Evolutionary conservation across 2,888 invertebrate species (phyloP).

Genomic region (Strigamia crassipes): DNA sequence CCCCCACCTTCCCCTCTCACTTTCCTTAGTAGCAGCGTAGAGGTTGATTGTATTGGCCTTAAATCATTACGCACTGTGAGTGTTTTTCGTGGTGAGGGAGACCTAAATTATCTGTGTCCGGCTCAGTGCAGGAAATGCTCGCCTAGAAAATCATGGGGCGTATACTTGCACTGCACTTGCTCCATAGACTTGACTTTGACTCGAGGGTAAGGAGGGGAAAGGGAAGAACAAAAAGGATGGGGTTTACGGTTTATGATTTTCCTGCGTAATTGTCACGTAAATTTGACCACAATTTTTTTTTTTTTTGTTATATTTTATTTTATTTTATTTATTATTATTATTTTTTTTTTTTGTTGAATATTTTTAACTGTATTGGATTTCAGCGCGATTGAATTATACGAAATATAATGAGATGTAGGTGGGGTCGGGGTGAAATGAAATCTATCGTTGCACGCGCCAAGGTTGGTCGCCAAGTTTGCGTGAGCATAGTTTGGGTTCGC

Average conservation of each 20-base stretch:
- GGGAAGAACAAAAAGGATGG: neutral
- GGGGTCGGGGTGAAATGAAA: neutral
- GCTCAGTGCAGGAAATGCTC: conserved; percentile 40
- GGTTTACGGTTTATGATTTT: neutral
- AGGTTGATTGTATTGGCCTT: conserved; percentile 33
- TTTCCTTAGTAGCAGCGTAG: neutral
- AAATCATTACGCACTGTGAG: conserved; percentile 35
- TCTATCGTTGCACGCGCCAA: conserved; percentile 38
- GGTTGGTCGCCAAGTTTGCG: conserved; percentile 41
- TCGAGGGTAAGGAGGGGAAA: conserved; percentile 4
- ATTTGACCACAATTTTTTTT: neutral
- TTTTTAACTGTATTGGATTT: neutral
- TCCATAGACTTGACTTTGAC: conserved; percentile 3
- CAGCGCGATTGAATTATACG: conserved; percentile 8
- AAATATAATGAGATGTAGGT: conserved; percentile 28
- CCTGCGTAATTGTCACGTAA: neutral
- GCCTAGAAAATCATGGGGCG: conserved; percentile 40
- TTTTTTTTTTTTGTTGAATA: neutral
- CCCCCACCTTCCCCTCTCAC: neutral
- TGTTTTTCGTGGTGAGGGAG: conserved; percentile 29
- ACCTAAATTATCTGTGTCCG: conserved; percentile 42
- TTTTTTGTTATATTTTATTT: neutral
- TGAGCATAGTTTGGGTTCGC: neutral
- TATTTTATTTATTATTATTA: neutral
- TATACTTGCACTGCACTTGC: conserved; percentile 24